These are phyloP conservation scores for Semnornis frantzii DNA, from an alignment of 2,113 vertebrate species.

Conservation along the genomic window DNA sequence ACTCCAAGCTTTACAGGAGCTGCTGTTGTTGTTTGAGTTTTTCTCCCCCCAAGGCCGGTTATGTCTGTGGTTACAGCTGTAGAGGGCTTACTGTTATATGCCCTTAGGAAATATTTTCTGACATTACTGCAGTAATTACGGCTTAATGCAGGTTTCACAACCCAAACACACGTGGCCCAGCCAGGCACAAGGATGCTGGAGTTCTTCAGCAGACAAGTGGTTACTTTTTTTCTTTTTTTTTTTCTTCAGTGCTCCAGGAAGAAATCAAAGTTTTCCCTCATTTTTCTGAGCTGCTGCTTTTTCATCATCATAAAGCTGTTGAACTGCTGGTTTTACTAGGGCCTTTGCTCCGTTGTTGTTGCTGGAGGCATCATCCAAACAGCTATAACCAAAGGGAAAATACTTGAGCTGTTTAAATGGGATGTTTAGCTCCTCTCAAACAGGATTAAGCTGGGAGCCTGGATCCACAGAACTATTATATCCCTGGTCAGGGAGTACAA, in stretches of 20 bases:
- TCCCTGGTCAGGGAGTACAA: background rate
- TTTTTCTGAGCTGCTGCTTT: background rate
- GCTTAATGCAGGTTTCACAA: slow-evolving; percentile 59
- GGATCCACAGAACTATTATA: background rate
- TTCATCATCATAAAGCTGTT: background rate
- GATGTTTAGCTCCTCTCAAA: background rate
- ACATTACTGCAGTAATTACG: slow-evolving; percentile 34
- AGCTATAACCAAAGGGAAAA: background rate
- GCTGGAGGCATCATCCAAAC: slow-evolving; percentile 8
- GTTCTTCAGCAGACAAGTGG: background rate
- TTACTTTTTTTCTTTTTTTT: too few relatives aligned
- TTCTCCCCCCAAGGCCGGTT: background rate
- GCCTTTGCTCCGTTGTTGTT: background rate
- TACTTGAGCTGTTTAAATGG: background rate
- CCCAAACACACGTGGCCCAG: background rate
- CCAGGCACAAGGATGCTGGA: background rate
- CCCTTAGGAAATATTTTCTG: slow-evolving; percentile 55
- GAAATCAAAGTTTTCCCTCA: background rate
- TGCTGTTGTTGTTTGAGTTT: background rate
- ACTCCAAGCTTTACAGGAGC: background rate
- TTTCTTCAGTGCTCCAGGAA: background rate
- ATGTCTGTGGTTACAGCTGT: slow-evolving; percentile 23
- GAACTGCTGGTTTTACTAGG: background rate
- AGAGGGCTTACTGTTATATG: background rate
- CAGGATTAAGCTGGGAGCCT: rapidly evolving